Evolutionary conservation across 2,797 vertebrate species (phyloP), one percentile per base, ranked within the genome.

Genomic region (Gephyroberyx darwinii): DNA sequence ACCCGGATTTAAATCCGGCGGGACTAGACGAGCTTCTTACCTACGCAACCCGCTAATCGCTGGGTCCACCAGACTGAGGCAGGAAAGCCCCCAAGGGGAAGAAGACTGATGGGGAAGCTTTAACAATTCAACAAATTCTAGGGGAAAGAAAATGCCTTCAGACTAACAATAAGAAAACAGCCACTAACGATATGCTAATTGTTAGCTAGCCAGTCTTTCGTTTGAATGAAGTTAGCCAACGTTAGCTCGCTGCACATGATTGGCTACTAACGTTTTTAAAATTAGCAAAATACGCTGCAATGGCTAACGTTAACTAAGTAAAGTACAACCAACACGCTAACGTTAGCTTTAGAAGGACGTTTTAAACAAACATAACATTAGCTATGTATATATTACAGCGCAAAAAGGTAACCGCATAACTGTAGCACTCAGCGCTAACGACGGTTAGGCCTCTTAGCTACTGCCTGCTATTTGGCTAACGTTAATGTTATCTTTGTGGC

Each of bases 91-190:
- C 92, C 85, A 74, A 90, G 80, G 90, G 90, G 89, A 88, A 84
- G 88, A 90, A 69, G 88, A 91, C 85, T 90, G 91, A 85, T 65
- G 88, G 86, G 88, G 88, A 84, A 85, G 89, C 88, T 90, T 93
- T 92, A 92, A 91, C 90, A 91, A 92, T 79, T 93, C 90, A 92
- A 93, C 88, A 89, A 90, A 86, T 88, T 92, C 92, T 94, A 92
- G 77, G 73, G 86, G 69, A 88, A 90, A 91, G 90, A 89, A 92
- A 86, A 92, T 77, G 79, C 81, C 85, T 92, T 92, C 88, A 93
- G 90, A 89, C 90, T 90, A 86, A 69, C 20, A 84, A 45, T 57
- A 54, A 74, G 37, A 75, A 75, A 77, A 68, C 63, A 85, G 74
- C 73, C 65, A 83, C 77, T 75, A 64, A 47, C 31, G 84, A 58